A percentile compares a stretch with the other conserved stretches of the same genome.
Conservation (phyloP, 1,140 invertebrate species). For the Trichoplusia ni region DNA sequence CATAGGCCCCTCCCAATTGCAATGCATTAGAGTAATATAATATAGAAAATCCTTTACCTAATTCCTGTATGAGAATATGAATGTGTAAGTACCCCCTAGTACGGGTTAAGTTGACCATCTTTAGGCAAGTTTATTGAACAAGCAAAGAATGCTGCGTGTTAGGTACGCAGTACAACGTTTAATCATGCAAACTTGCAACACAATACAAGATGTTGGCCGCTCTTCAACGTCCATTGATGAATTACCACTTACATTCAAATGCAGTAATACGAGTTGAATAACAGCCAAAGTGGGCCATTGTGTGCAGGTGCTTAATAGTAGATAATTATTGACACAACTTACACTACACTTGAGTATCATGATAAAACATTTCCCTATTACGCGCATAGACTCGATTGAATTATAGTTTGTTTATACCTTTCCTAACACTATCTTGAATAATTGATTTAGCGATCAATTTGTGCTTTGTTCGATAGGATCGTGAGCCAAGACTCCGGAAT, state of each 20-base stretch:
- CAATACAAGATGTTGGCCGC: neutral
- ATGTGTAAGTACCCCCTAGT: too few relatives aligned
- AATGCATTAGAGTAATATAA: too few relatives aligned
- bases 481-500: neutral
- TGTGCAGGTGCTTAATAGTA: constrained; percentile 9
- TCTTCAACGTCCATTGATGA: neutral
- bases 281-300: constrained; percentile 18
- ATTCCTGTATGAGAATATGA: too few relatives aligned
- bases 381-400: constrained; percentile 1
- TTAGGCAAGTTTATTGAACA: too few relatives aligned
- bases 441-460: constrained; percentile 9
- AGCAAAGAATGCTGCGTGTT: too few relatives aligned
- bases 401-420: constrained; percentile 6
- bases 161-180: too few relatives aligned
- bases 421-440: neutral
- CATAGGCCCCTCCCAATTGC: too few relatives aligned
- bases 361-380: constrained; percentile 12
- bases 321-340: constrained; percentile 16
- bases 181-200: too few relatives aligned
- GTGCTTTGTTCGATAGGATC: neutral
- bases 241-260: constrained; percentile 1
- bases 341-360: constrained; percentile 3
- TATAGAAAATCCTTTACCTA: too few relatives aligned
- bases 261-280: neutral
- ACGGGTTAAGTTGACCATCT: too few relatives aligned